Base-by-base conservation (phyloP, 2,113 vertebrate genomes). In the Eleginops maclovinus region DNA sequence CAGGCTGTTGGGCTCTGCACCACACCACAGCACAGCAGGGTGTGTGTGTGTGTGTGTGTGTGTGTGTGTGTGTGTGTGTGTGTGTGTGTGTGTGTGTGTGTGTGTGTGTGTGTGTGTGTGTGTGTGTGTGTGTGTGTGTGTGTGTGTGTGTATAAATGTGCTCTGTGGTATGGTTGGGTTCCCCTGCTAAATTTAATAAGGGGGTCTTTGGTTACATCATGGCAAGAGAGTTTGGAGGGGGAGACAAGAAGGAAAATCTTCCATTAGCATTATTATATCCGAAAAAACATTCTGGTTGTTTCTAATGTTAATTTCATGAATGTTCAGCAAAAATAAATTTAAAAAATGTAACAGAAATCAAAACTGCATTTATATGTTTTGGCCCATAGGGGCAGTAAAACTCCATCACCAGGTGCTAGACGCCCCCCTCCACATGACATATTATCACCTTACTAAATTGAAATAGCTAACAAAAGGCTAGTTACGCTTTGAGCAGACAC, bases 141-240 rank as follows among this genome's bases (percentile, higher is more conserved):
- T 41, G 26, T 83, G 54, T 56, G 47, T 72, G 24, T 47, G 36
- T 68, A 73, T 63, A 62, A 49, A 58, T 88, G 82, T 60, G 82
- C 72, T 61, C 54, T 70, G 71, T 53, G 82, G 82, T 82, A 55
- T 72, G 84, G 80, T 88, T 17, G 24, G 77, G 81, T 86, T 84
- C 86, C 69, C 78, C 82, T 70, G 83, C 85, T 89, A 79, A 80
- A 88, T 90, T 88, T 92, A 90, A 87, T 87, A 77, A 82, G 72
- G 75, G 70, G 82, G 87, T 91, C 82, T 89, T 66, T 77, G 65
- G 83, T 89, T 89, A 90, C 77, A 90, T 91, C 86, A 86, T 80
- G 71, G 63, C 60, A 28, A 59, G 43, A 59, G 41, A 36, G 26
- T 31, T 14, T 14, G 51, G 31, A 71, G 58, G 47, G 12, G 24